Evolutionary conservation across 2,797 vertebrate genomes (phyloP).

Genomic region (Chelmon rostratus): DNA sequence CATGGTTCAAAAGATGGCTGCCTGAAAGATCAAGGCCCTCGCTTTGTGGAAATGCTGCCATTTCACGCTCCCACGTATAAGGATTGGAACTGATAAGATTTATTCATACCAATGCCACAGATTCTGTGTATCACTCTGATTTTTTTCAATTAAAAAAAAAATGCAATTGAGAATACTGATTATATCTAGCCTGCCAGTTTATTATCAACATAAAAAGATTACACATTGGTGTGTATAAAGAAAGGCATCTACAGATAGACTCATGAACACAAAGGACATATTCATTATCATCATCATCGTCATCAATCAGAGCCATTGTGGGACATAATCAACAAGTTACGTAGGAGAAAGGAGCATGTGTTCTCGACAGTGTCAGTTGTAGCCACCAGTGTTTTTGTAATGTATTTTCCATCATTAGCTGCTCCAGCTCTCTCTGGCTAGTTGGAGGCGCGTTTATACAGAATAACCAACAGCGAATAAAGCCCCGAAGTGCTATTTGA

Average conservation of each 20-base stretch:
- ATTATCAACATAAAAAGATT: too few relatives aligned
- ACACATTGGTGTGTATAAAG: not conserved
- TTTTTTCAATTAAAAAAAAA: too few relatives aligned
- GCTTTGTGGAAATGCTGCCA: not conserved
- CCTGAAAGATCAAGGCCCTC: slow-evolving; percentile 20
- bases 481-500: not conserved
- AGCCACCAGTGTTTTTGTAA: slow-evolving; percentile 9
- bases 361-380: slow-evolving; percentile 1
- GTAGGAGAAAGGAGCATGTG: not conserved
- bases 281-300: not conserved
- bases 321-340: slow-evolving; percentile 2
- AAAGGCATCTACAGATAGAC: not conserved
- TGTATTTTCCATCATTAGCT: not conserved
- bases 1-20: slow-evolving; percentile 43
- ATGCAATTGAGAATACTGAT: too few relatives aligned
- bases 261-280: not conserved
- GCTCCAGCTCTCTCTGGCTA: not conserved
- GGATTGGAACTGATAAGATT: too few relatives aligned
- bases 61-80: not conserved
- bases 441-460: slow-evolving; percentile 9
- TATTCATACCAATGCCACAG: too few relatives aligned
- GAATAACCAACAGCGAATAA: slow-evolving; percentile 7
- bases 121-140: too few relatives aligned
- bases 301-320: not conserved
- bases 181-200: too few relatives aligned